Evolutionary conservation across 92 coral and sea anemone genomes (phyloP), one percentile per base, ranked within the genome.

Genomic region (Desmophyllum pertusum): DNA sequence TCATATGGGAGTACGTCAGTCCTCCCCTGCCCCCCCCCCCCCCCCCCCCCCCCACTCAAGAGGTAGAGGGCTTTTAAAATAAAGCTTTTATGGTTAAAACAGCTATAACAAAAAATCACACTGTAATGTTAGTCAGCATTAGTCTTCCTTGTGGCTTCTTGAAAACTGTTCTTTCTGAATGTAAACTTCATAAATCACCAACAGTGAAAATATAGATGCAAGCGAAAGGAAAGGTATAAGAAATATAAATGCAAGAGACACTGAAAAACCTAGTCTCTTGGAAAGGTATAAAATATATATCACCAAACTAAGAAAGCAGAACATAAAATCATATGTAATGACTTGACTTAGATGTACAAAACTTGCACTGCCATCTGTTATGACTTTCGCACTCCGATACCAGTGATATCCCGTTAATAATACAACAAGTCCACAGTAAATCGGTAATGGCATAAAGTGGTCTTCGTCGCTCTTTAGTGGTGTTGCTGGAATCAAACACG

Each of bases 201-300:
- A 74, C 25, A 89, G 73, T 2, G 95, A 81, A 70, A 91, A 78
- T 33, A 86, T 75, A 23, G 90, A 68, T 53, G 92, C 95, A 39
- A 91, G 90, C 35, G 95, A 89, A n/a, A 91, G 55, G n/a, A 91
- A 77, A 5, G 90, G 92, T 17, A 90, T 81, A 17, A 89, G 70
- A 19, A 88, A 21, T 0, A 83, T 52, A 39, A 91, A 89, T 19
- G 88, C 31, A 82, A 30, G 29, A 76, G 79, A 40, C 63, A 85
- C 41, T 76, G 7, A 21, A 30, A 33, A 15, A 61, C 73, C 48
- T 55, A 77, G 50, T 10, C 19, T 13, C 43, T 68, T 25, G 68
- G 33, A 80, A 75, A 21, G 35, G 65, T 70, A 36, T 27, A 46
- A 70, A 53, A 91, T 75, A 55, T 91, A 91, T 11, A 85, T 46